Evolutionary conservation across 2,113 vertebrate species (phyloP).

Genomic region (Tylochromis polylepis): DNA sequence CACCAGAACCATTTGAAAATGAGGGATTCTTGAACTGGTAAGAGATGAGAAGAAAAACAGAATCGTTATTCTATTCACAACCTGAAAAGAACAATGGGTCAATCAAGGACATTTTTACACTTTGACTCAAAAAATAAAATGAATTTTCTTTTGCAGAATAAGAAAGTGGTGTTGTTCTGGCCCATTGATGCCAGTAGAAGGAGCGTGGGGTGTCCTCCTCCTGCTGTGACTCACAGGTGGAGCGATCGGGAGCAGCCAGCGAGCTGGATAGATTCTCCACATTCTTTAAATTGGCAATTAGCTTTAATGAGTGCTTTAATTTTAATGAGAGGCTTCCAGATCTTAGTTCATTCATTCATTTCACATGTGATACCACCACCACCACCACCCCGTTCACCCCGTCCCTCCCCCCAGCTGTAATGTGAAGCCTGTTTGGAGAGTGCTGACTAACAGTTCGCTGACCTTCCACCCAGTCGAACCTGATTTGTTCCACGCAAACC

Average conservation of each 20-base stretch:
- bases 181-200: background rate
- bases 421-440: slow-evolving; percentile 3
- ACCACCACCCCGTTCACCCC: background rate
- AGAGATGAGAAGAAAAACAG: background rate
- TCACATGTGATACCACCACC: slow-evolving; percentile 11
- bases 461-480: slow-evolving; percentile 48
- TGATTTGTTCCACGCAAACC: slow-evolving; percentile 34
- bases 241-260: background rate
- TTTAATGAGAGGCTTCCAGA: slow-evolving; percentile 70
- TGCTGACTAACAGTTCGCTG: slow-evolving; percentile 12
- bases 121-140: background rate
- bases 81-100: background rate
- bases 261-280: slow-evolving; percentile 39
- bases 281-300: slow-evolving; percentile 74
- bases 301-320: slow-evolving; percentile 78
- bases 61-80: background rate
- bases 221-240: slow-evolving; percentile 28
- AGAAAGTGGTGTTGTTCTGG: background rate
- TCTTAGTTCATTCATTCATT: slow-evolving; percentile 31
- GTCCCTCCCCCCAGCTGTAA: background rate
- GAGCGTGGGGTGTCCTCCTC: background rate
- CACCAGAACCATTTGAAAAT: background rate
- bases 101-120: background rate
- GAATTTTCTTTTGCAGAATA: background rate
- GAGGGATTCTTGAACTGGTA: background rate